Conservation (phyloP, 2,888 invertebrate genomes). For the Limnephilus rhombicus region DNA sequence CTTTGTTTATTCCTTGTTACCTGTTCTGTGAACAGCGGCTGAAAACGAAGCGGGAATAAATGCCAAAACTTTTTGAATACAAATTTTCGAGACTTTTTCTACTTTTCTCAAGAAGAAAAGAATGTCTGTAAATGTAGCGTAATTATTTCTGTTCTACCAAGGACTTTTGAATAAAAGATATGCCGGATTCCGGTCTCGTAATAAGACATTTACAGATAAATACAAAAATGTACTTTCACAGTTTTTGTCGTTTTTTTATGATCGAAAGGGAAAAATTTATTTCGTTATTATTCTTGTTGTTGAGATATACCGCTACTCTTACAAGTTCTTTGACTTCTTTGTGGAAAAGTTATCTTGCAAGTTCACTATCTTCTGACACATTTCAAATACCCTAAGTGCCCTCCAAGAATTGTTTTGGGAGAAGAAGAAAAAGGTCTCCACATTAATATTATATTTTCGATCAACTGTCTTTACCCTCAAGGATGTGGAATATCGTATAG, state of each 20-base stretch:
- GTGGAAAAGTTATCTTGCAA: slow-evolving; percentile 3
- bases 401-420: background rate
- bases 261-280: slow-evolving; percentile 18
- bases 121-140: slow-evolving; percentile 59
- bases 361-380: slow-evolving; percentile 25
- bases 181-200: slow-evolving; percentile 24
- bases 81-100: slow-evolving; percentile 56
- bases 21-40: slow-evolving; percentile 49
- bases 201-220: slow-evolving; percentile 39
- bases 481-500: no score
- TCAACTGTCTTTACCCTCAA: background rate
- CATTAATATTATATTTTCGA: background rate
- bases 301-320: background rate
- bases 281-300: slow-evolving; percentile 1
- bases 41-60: slow-evolving; percentile 54
- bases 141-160: slow-evolving; percentile 59
- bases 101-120: slow-evolving; percentile 42
- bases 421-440: background rate
- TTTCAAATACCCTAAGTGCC: background rate
- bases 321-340: background rate
- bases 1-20: slow-evolving; percentile 60
- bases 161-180: slow-evolving; percentile 56
- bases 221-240: slow-evolving; percentile 30
- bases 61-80: slow-evolving; percentile 61
- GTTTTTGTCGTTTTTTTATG: slow-evolving; percentile 35